Conservation (phyloP, 2,888 invertebrate genomes). For the Nomada ferruginata region DNA sequence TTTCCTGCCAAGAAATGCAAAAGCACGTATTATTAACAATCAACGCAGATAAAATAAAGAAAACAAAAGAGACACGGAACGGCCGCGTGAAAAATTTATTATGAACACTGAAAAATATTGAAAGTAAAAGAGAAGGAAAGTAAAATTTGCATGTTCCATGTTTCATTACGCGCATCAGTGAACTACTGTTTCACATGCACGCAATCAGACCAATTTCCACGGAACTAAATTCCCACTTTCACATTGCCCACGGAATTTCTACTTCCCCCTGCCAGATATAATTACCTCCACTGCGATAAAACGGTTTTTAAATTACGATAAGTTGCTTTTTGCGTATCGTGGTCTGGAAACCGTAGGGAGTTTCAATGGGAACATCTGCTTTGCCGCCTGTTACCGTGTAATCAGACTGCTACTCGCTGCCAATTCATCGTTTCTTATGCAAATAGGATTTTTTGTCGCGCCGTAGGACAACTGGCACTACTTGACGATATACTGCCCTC, state of each 20-base stretch:
- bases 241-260: conserved; percentile 9
- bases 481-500: conserved; percentile 19
- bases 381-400: conserved; percentile 23
- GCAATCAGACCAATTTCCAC: background rate
- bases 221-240: conserved; percentile 18
- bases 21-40: no score
- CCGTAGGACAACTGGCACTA: background rate
- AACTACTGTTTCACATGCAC: background rate
- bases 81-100: background rate
- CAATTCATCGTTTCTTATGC: conserved; percentile 28
- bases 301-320: conserved; percentile 18
- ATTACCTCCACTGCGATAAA: background rate
- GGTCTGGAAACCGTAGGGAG: background rate
- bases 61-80: no score
- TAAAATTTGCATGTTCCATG: background rate
- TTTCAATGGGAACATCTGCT: conserved; percentile 25
- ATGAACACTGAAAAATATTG: background rate
- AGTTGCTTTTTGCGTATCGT: background rate
- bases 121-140: background rate
- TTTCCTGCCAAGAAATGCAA: no score
- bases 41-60: no score
- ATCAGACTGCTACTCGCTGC: conserved; percentile 36
- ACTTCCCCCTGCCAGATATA: no score
- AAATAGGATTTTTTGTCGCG: conserved; percentile 32
- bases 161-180: background rate